phyloP scores from a whole-genome alignment of 1,140 invertebrate species.

The Anastrepha ludens region DNA sequence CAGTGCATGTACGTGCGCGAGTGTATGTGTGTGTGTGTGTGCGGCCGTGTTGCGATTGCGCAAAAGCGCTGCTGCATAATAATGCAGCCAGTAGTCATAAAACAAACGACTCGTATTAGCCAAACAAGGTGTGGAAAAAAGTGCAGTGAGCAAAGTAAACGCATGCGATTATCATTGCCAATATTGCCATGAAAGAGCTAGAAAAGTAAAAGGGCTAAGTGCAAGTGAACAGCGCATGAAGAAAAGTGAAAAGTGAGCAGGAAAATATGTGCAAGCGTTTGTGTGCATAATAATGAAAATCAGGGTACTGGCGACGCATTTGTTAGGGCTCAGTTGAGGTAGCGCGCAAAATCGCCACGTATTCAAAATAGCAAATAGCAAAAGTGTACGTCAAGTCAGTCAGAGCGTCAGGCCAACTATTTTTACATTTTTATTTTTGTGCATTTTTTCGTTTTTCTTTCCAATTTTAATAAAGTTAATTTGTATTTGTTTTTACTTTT shows the following conservation, averaged over 20 bases:
- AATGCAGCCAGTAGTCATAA: conserved; percentile 41
- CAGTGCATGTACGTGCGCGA: neutral
- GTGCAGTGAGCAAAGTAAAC: neutral
- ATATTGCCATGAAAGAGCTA: neutral
- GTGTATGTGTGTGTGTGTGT: neutral
- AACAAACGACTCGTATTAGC: conserved; percentile 24
- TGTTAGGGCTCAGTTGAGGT: no score
- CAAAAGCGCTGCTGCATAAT: conserved; percentile 44
- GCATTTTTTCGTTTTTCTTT: neutral
- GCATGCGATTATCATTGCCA: neutral
- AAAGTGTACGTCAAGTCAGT: conserved; percentile 20
- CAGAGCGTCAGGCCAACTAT: neutral
- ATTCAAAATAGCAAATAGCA: neutral
- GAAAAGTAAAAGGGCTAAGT: conserved; percentile 59
- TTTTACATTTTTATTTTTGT: neutral
- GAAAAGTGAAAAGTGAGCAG: conserved; percentile 72
- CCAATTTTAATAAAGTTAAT: no score
- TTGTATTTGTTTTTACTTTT: no score
- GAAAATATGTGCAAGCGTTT: neutral
- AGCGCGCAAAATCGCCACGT: no score
- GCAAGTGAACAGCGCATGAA: conserved; percentile 61
- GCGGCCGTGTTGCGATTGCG: conserved; percentile 31
- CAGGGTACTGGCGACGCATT: neutral
- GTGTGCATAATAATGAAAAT: conserved; percentile 20
- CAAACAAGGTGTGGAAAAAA: conserved; percentile 37